A percentile compares a stretch with the other conserved stretches of the same genome.
Conservation (phyloP, 2,797 vertebrate genomes). For the Microctenopoma stevenorrisi region DNA sequence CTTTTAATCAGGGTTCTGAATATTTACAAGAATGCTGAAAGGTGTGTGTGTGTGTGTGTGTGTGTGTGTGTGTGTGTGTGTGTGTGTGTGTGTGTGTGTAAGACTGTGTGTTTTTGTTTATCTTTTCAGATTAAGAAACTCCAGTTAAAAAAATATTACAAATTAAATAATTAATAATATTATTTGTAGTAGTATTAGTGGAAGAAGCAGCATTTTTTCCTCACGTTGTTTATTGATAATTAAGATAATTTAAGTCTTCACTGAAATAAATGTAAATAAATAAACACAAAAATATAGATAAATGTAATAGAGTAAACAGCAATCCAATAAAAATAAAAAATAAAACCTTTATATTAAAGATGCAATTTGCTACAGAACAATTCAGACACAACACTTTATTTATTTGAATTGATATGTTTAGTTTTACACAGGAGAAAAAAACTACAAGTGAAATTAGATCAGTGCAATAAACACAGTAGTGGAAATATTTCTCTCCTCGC, state of each 20-base stretch:
- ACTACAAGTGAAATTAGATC: slow-evolving; percentile 21
- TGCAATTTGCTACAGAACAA: slow-evolving; percentile 10
- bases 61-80: too few relatives aligned
- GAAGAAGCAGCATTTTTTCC: not conserved
- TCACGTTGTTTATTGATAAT: not conserved
- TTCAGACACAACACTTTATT: not conserved
- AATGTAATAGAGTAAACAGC: not conserved
- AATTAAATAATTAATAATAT: not conserved
- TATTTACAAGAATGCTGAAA: not conserved
- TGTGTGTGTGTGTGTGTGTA: slow-evolving; percentile 22
- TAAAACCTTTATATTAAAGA: not conserved
- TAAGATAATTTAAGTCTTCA: not conserved
- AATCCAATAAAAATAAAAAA: not conserved
- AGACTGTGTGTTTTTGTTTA: too few relatives aligned
- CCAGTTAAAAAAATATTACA: too few relatives aligned
- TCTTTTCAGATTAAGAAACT: too few relatives aligned
- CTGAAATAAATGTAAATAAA: slow-evolving; percentile 1
- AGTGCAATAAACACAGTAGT: slow-evolving; percentile 11
- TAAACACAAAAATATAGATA: not conserved
- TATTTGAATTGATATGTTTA: slow-evolving; percentile 16
- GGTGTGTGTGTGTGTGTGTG: slow-evolving; percentile 16
- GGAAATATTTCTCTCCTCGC: slow-evolving; percentile 19
- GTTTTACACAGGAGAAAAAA: slow-evolving; percentile 21
- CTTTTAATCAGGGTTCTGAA: slow-evolving; percentile 22
- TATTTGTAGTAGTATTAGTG: not conserved